These are phyloP conservation scores for Bubo bubo DNA, from an alignment of 2,113 vertebrate species.

Conservation along the genomic window DNA sequence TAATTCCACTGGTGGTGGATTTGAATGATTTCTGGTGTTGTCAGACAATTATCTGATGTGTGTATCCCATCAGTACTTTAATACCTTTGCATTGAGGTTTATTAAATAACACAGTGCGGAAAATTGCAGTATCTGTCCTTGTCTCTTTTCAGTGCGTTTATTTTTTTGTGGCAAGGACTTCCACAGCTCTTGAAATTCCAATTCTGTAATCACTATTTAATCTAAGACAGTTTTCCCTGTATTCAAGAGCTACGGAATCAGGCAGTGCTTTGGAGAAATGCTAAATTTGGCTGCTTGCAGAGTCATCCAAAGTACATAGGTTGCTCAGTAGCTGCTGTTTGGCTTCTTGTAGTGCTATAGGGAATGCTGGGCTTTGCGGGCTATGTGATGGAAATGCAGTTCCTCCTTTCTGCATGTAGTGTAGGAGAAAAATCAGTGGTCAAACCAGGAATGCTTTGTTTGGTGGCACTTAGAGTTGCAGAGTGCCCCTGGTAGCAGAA, in stretches of 20 bases:
- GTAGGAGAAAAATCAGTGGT: background rate
- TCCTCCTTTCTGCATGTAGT: background rate
- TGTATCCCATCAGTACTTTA: background rate
- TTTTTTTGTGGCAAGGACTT: slow-evolving; percentile 17
- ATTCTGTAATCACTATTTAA: background rate
- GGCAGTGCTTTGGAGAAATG: background rate
- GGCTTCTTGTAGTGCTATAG: background rate
- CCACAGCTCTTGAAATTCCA: slow-evolving; percentile 15
- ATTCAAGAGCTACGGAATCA: background rate
- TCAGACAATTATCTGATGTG: background rate
- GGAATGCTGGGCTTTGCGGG: background rate
- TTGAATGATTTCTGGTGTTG: background rate
- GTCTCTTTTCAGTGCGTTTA: background rate
- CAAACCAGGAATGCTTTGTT: background rate
- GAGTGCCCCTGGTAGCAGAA: background rate
- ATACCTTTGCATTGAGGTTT: background rate
- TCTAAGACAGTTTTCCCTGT: background rate
- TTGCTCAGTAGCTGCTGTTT: background rate
- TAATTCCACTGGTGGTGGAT: background rate
- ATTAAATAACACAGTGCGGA: background rate
- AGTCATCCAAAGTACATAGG: background rate
- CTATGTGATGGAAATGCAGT: background rate
- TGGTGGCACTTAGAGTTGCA: background rate
- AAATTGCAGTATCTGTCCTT: background rate
- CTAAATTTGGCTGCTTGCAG: slow-evolving; percentile 24